Percentiles rank a stretch among this genome's conserved stretches.
Conservation (phyloP, 2,113 vertebrate species). For the Cebus imitator region DNA sequence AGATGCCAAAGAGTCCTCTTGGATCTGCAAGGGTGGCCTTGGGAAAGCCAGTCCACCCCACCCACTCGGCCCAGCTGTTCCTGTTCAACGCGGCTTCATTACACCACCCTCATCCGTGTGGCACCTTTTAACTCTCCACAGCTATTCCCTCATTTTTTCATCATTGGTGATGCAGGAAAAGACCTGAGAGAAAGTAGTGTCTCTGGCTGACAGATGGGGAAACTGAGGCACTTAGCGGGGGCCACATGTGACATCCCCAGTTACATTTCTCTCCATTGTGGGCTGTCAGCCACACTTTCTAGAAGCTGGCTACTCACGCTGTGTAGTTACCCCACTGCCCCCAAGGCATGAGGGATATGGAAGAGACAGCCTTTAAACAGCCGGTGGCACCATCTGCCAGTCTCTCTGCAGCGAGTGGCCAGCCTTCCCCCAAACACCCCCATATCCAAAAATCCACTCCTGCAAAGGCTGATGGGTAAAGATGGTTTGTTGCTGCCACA, state of each 20-base stretch:
- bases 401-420: not conserved
- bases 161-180: not conserved
- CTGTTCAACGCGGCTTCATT: not conserved
- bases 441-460: not conserved
- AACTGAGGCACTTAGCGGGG: not conserved
- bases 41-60: not conserved
- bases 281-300: not conserved
- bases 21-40: not conserved
- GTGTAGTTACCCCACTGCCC: not conserved
- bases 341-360: not conserved
- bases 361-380: not conserved
- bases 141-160: not conserved
- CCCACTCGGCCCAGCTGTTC: not conserved
- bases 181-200: not conserved
- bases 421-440: not conserved
- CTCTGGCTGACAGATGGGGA: not conserved
- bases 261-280: no score
- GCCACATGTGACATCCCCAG: rapidly evolving
- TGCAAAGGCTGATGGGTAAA: constrained; percentile 4
- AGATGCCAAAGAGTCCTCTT: not conserved
- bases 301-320: rapidly evolving
- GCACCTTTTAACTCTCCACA: not conserved
- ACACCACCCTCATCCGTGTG: rapidly evolving
- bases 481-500: rapidly evolving
- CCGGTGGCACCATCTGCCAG: not conserved